Evolutionary conservation across 2,888 invertebrate species (phyloP), one percentile per base, ranked within the genome.

Genomic region (Coleophora deauratella): DNA sequence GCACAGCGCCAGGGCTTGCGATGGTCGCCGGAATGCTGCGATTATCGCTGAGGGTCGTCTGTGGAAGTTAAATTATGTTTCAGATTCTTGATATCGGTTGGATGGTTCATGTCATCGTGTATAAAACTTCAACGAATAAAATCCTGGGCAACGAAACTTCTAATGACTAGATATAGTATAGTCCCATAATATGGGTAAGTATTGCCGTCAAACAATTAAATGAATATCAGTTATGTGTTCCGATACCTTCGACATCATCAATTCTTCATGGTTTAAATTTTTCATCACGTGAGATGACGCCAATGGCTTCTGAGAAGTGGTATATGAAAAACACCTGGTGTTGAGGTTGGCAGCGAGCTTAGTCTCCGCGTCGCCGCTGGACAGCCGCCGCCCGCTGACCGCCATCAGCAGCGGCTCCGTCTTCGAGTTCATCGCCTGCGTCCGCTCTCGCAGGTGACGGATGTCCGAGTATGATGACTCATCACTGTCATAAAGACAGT

Each of bases 31-130:
- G 45, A 89, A 82, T 12, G 89, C 89, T n/a, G 90, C 89, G 47
- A 90, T 87, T 36, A 90, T 88, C 1, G 88, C 86, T 7, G 90
- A 90, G 0, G 90, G 89, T 34, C 91, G 82, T 59, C 91, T 86
- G 52, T 13, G 21, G 6, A 21, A 14, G 2, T 41, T 32, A 14
- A 10, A 13, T 10, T 13, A 32, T 35, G 30, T 3, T 32, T 30
- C 11, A 37, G 21, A 39, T n/a, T 27, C 1, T 2, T 35, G 35
- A 14, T 27, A 21, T 12, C 14, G 14, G 13, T 12, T n/a, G 13
- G 12, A 30, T 15, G 1, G 31, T 27, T 8, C 15, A 2, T 38
- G 14, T 33, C 28, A n/a, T n/a, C n/a, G n/a, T n/a, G n/a, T n/a
- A n/a, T n/a, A n/a, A n/a, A n/a, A n/a, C n/a, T n/a, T n/a, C n/a